Base-by-base conservation (phyloP, 2,888 invertebrate genomes). In the Hirudinaria manillensis region DNA sequence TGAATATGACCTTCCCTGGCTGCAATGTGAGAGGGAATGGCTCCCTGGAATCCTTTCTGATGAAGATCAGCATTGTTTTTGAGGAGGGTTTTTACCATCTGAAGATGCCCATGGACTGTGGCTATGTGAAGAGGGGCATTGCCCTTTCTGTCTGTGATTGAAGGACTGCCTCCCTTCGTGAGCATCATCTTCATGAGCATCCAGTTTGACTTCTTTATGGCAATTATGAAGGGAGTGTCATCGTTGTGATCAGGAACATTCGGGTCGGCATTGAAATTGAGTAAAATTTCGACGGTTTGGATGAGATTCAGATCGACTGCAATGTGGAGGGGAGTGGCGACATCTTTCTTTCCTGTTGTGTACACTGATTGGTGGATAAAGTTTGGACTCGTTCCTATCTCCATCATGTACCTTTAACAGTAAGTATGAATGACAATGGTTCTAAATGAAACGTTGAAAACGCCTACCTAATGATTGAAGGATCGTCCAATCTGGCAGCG, bases 1-100 rank as follows among this genome's bases (percentile, higher is more conserved):
- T 80, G 80, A 16, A 79, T 79, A 65, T 80, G 80, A 10, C 80
- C 80, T 67, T 80, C 80, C 61, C 76, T 79, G 24, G 80, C 80
- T n/a, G 80, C 80, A 27, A 80, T 80, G 75, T 80, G 79, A 0
- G 79, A 77, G 6, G 80, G 77, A 21, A 80, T 79, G 6, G 77
- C 77, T 3, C 78, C 79, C 34, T 67, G 72, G 70, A 77, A 72
- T n/a, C 79, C 79, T 72, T 79, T 78, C 74, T 80, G 80, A 73
- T 79, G 78, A 16, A 80, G 73, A 73, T 80, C 80, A 2, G 80
- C 80, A 55, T 79, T 77, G 38, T 79, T 77, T 66, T 79, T 80
- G 13, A 80, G 73, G 61, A 80, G 75, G 0, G 76, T 72, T 34
- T 76, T 76, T 16, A 76, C 80, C 61, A 80, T 53, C 75, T 80